phyloP scores from a whole-genome alignment of 2,797 vertebrate genomes.

The Gymnothorax javanicus region DNA sequence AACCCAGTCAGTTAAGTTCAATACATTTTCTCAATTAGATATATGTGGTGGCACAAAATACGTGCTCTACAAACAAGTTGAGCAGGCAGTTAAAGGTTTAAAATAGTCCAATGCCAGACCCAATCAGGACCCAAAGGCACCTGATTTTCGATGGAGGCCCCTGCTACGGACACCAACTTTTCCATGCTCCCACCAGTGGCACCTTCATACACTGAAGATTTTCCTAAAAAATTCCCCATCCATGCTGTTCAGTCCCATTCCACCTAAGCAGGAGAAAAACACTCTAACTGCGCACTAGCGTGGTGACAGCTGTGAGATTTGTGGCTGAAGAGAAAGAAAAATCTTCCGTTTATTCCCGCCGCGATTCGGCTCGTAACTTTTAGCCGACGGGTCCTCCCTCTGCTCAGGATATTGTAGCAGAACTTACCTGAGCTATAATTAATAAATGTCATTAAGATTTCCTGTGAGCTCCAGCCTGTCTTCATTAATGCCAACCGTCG shows the following conservation, averaged over 20 bases:
- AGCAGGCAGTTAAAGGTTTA: no score
- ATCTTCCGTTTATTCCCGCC: background rate
- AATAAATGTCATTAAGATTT: background rate
- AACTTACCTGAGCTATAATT: background rate
- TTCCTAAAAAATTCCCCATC: background rate
- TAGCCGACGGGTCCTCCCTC: background rate
- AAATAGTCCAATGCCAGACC: background rate
- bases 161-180: background rate
- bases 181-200: background rate
- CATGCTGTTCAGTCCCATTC: background rate
- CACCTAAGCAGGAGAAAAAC: background rate
- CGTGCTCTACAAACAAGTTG: no score
- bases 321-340: background rate
- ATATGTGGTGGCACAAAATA: no score
- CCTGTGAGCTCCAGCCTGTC: background rate
- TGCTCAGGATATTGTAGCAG: background rate
- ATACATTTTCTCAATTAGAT: no score
- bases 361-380: background rate
- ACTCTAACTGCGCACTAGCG: background rate
- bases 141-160: background rate
- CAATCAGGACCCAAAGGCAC: background rate
- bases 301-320: background rate
- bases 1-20: no score
- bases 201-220: background rate
- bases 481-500: background rate